Evolutionary conservation across 2,113 vertebrate genomes (phyloP).

Genomic region (Burhinus oedicnemus): DNA sequence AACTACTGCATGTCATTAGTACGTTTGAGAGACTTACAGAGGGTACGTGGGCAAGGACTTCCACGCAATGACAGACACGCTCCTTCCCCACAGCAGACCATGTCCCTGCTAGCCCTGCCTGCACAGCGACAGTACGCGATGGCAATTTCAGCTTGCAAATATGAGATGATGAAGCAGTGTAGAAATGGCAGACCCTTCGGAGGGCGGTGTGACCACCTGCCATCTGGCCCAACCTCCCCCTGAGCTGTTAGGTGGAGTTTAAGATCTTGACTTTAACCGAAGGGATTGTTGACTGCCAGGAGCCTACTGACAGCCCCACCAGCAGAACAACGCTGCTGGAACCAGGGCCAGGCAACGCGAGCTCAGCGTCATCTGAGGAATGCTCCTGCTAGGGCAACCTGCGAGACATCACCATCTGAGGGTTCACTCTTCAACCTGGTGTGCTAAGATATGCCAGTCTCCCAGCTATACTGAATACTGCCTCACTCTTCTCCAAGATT

Average conservation of each 20-base stretch:
- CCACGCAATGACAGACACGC: accelerated
- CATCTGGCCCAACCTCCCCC: not conserved
- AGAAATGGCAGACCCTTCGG: not conserved
- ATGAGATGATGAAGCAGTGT: not conserved
- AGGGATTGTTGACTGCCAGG: accelerated
- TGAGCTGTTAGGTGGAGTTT: not conserved
- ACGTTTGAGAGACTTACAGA: accelerated
- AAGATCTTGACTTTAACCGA: accelerated
- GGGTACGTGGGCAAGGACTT: not conserved
- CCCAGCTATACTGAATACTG: not conserved
- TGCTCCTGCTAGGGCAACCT: accelerated
- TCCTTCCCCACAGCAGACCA: not conserved
- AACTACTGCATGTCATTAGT: accelerated
- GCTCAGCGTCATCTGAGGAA: accelerated
- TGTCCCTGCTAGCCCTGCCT: not conserved
- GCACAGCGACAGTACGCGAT: accelerated
- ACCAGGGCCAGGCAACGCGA: accelerated
- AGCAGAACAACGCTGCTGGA: not conserved
- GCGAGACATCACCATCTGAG: accelerated
- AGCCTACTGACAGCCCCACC: not conserved
- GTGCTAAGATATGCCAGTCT: accelerated
- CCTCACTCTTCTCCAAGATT: not conserved
- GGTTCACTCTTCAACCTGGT: not conserved
- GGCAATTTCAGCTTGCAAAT: not conserved
- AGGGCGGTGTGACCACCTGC: not conserved